Evolutionary conservation across 2,797 vertebrate genomes (phyloP).

Genomic region (Dryobates pubescens): DNA sequence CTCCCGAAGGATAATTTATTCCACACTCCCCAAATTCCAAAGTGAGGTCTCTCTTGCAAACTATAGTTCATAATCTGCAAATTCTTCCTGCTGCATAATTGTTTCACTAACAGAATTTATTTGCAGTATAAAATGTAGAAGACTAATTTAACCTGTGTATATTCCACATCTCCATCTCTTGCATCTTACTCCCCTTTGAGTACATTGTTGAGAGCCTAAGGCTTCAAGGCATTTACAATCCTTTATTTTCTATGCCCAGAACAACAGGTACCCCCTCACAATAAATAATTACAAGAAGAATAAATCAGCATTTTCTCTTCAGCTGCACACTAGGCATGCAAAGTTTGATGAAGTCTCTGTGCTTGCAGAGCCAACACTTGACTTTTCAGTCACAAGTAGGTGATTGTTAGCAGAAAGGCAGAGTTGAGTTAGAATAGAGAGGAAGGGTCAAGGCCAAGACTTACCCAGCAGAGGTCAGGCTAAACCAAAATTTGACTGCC

Average conservation of each 20-base stretch:
- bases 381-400: neutral
- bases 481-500: slow-evolving; percentile 24
- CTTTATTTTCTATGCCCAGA: neutral
- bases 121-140: neutral
- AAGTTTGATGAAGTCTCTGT: neutral
- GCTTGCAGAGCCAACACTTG: neutral
- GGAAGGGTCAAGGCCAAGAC: neutral
- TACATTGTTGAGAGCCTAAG: neutral
- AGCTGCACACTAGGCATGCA: neutral
- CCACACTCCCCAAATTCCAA: neutral
- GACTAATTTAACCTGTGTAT: neutral
- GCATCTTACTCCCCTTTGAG: neutral
- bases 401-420: neutral
- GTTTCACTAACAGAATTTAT: slow-evolving; percentile 9
- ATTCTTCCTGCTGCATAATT: neutral
- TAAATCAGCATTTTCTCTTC: neutral
- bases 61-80: neutral
- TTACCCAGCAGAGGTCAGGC: slow-evolving; percentile 54
- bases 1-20: slow-evolving; percentile 3
- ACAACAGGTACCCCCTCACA: neutral
- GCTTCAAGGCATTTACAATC: neutral
- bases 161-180: neutral
- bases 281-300: neutral
- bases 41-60: neutral
- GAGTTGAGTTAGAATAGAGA: neutral